These are phyloP conservation scores for Gastrophryne carolinensis DNA, from an alignment of 2,797 vertebrate genomes.

Conservation along the genomic window DNA sequence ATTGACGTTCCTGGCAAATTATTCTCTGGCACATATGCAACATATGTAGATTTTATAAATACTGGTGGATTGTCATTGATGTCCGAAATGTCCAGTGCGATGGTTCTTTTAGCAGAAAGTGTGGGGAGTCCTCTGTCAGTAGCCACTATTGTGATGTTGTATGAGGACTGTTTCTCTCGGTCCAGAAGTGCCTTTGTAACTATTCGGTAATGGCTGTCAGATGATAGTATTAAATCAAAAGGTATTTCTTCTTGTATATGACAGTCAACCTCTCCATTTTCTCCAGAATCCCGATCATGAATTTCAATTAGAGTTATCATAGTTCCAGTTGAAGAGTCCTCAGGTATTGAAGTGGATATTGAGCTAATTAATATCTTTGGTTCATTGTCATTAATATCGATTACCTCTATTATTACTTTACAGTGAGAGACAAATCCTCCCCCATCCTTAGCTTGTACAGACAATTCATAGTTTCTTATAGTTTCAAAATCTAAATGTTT, in stretches of 20 bases:
- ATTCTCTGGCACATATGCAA: slow-evolving; percentile 73
- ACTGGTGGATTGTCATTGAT: slow-evolving; percentile 78
- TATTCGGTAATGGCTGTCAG: slow-evolving; percentile 75
- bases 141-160: slow-evolving; percentile 72
- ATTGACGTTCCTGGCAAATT: slow-evolving; percentile 66
- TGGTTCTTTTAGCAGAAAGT: slow-evolving; percentile 62
- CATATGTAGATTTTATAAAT: slow-evolving; percentile 68
- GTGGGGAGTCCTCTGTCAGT: slow-evolving; percentile 63
- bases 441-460: slow-evolving; percentile 72
- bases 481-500: slow-evolving; percentile 64
- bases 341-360: slow-evolving; percentile 63
- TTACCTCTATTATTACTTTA: slow-evolving; percentile 67
- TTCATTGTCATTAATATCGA: slow-evolving; percentile 74
- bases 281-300: slow-evolving; percentile 71
- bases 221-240: slow-evolving; percentile 69
- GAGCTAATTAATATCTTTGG: slow-evolving; percentile 71
- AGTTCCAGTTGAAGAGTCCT: slow-evolving; percentile 62
- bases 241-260: slow-evolving; percentile 64
- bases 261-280: slow-evolving; percentile 71
- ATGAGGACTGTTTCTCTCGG: slow-evolving; percentile 62
- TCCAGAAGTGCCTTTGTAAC: slow-evolving; percentile 64
- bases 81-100: slow-evolving; percentile 69
- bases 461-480: slow-evolving; percentile 63
- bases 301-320: slow-evolving; percentile 75
- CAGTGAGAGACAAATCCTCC: slow-evolving; percentile 63